phyloP scores from a whole-genome alignment of 2,113 vertebrate species.

The Ceyx cyanopectus region DNA sequence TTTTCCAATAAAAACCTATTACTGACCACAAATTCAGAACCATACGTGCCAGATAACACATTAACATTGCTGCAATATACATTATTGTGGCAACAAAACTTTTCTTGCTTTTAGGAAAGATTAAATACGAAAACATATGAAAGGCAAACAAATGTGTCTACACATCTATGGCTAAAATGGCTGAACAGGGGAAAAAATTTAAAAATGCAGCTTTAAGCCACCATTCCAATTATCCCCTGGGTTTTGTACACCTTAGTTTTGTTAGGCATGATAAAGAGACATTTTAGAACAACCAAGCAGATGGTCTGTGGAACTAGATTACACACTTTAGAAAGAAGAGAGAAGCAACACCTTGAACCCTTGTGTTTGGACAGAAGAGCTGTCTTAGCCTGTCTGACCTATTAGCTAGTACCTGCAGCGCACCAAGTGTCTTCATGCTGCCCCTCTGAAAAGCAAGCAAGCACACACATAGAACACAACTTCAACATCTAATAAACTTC shows the following conservation, averaged over 20 bases:
- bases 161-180: background rate
- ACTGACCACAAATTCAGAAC: background rate
- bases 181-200: background rate
- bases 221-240: conserved; percentile 1
- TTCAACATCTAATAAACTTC: background rate
- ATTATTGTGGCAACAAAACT: background rate
- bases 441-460: conserved; percentile 51
- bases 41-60: background rate
- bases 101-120: background rate
- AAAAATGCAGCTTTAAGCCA: background rate
- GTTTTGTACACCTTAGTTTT: conserved; percentile 41
- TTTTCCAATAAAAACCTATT: background rate
- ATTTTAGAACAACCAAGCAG: conserved; percentile 50
- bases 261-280: conserved; percentile 25
- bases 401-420: conserved; percentile 47
- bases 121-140: background rate
- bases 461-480: background rate
- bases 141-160: background rate
- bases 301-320: conserved; percentile 61
- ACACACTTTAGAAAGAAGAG: conserved; percentile 61
- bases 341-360: conserved; percentile 43
- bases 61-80: background rate
- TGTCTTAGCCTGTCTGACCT: conserved; percentile 48
- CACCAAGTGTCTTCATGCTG: conserved; percentile 46
- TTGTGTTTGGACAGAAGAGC: conserved; percentile 66